Conservation (phyloP, 2,888 invertebrate genomes). For the Pyrrhia umbra region DNA sequence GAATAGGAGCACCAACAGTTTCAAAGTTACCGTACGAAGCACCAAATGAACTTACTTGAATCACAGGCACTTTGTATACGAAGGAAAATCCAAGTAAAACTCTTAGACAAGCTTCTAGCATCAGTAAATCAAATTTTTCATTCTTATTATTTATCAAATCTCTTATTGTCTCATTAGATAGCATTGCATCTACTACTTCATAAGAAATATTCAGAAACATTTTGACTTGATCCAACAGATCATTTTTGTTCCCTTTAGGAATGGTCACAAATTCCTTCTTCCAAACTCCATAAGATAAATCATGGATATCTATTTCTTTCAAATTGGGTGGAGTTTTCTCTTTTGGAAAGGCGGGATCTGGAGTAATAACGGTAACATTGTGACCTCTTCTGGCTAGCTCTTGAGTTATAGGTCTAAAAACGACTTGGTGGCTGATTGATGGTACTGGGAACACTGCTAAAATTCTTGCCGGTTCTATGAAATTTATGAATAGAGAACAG, state of each 20-base stretch:
- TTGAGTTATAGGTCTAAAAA: conserved; percentile 69
- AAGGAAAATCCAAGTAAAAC: conserved; percentile 52
- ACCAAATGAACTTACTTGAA: conserved; percentile 69
- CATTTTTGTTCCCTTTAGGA: conserved; percentile 19
- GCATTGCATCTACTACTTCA: conserved; percentile 49
- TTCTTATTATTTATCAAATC: conserved; percentile 57
- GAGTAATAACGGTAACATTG: conserved; percentile 75
- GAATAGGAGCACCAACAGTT: conserved; percentile 62
- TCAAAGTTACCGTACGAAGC: conserved; percentile 50
- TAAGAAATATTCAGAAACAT: conserved; percentile 30
- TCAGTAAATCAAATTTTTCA: conserved; percentile 60
- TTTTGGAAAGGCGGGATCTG: conserved; percentile 70
- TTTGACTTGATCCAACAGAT: conserved; percentile 41
- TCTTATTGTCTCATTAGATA: conserved; percentile 54
- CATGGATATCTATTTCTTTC: conserved; percentile 75
- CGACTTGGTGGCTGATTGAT: conserved; percentile 57
- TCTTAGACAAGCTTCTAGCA: conserved; percentile 62
- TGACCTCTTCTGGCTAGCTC: conserved; percentile 79
- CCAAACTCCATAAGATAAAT: conserved; percentile 65
- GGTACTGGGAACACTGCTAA: conserved; percentile 52
- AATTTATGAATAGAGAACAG: conserved; percentile 14
- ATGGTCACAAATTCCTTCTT: conserved; percentile 10
- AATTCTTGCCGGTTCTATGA: conserved; percentile 43
- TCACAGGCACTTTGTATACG: conserved; percentile 62
- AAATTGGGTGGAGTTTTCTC: conserved; percentile 66